phyloP scores from a whole-genome alignment of 2,797 vertebrate genomes.

The Pantherophis alleghaniensis region DNA sequence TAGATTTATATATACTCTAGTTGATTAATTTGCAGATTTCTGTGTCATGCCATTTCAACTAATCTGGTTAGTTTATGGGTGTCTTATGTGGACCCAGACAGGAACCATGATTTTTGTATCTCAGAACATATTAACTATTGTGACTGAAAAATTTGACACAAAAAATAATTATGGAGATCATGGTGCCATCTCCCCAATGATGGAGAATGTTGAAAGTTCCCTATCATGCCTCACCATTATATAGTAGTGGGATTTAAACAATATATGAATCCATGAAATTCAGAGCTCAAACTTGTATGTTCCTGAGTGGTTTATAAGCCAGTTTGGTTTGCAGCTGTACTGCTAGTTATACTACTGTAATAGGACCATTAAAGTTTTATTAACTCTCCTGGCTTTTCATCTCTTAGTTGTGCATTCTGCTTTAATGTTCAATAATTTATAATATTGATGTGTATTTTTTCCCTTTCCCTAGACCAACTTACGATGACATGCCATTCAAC shows the following conservation, averaged over 20 bases:
- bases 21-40: neutral
- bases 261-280: neutral
- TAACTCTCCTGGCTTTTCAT: neutral
- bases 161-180: neutral
- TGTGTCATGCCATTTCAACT: neutral
- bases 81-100: neutral
- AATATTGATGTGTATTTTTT: slow-evolving; percentile 22
- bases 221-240: neutral
- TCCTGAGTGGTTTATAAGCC: neutral
- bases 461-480: slow-evolving; percentile 73
- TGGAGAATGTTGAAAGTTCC: neutral
- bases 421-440: slow-evolving; percentile 27
- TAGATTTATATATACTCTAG: neutral
- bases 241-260: neutral
- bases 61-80: neutral
- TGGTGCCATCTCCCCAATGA: slow-evolving; percentile 3
- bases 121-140: slow-evolving; percentile 4
- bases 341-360: neutral
- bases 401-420: slow-evolving; percentile 7
- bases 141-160: slow-evolving; percentile 23
- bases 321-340: neutral
- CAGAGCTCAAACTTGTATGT: neutral
- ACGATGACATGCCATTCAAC: slow-evolving; percentile 77
- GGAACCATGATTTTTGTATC: neutral
- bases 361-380: neutral